Base-by-base conservation (phyloP, 2,888 invertebrate species). In the Cheilosia vernalis region DNA sequence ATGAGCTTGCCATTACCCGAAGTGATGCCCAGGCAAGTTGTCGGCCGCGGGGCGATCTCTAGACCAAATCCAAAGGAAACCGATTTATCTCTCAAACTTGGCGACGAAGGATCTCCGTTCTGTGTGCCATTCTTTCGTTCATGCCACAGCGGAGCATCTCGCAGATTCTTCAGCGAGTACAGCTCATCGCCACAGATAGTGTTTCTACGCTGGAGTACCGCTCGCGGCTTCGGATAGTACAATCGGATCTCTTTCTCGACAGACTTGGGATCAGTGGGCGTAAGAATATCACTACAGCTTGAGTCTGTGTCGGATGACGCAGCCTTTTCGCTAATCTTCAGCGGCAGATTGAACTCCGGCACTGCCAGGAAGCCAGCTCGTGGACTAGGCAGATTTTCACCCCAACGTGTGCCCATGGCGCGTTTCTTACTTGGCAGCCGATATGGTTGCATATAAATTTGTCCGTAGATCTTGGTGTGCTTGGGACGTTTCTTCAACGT, bases 131-230 rank as follows among this genome's bases (percentile, higher is more conserved):
- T 93, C 89, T 95, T 95, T 87, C 96, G 93, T 89, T 96, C 95
- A 88, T 94, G 94, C 96, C 96, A 96, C 88, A 96, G 95, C 93
- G 95, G 93, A 67, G 92, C 92, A 77, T 90, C 90, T 27, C 89
- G 88, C 51, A 89, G 77, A 87, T 90, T 89, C 42, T 91, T 90
- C 86, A 90, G 89, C 56, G 90, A 89, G 67, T 90, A 89, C 88
- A 95, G 94, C 93, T 96, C 95, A 89, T 96, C 95, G 17, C 98
- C 97, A 88, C 97, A 96, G 87, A 98, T 96, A 1, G 98, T 97
- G 88, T 98, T 97, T 19, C 98, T 93, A 13, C 98, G 94, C 90
- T 96, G 96, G 44, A 96, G 93, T 87, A 95, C 94, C 21, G 95
- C 94, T 77, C 96, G 93, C 9, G 97, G 97, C 91, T 96, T 96